Percentiles rank a stretch among this genome's conserved stretches.
phyloP scores from a whole-genome alignment of 92 coral and sea anemone genomes.

The Porites divaricata region DNA sequence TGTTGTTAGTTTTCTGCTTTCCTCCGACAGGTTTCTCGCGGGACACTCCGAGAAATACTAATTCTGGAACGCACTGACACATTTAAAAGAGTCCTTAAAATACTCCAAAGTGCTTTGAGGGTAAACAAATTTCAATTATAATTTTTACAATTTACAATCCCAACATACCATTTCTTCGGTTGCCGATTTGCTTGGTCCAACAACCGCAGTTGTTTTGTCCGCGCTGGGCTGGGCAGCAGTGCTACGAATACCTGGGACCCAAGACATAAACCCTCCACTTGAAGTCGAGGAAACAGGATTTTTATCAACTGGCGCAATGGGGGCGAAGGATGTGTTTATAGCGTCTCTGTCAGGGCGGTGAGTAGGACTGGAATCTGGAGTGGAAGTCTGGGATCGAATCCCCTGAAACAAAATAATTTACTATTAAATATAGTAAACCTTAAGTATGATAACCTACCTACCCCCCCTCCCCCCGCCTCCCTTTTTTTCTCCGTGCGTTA shows the following conservation, averaged over 20 bases:
- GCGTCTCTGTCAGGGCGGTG: constrained; percentile 58
- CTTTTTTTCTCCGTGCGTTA: too few species aligned
- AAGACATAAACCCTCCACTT: constrained; percentile 90
- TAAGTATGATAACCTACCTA: too few species aligned
- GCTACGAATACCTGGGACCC: constrained; percentile 86
- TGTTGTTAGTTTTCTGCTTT: too few species aligned
- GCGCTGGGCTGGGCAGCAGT: constrained; percentile 19
- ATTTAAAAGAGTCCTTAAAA: too few species aligned
- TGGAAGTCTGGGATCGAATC: constrained; percentile 80
- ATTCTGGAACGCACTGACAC: too few species aligned
- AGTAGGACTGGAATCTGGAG: constrained; percentile 84
- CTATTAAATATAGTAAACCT: too few species aligned
- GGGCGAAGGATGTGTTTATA: constrained; percentile 22
- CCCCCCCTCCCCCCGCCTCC: too few species aligned
- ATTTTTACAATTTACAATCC: neutral
- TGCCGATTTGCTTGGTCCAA: constrained; percentile 58
- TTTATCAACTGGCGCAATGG: constrained; percentile 57
- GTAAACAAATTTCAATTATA: too few species aligned
- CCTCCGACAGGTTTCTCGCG: too few species aligned
- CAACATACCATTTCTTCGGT: constrained; percentile 42
- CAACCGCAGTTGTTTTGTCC: constrained; percentile 45
- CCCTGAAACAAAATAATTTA: constrained; percentile 45
- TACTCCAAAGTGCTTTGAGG: too few species aligned
- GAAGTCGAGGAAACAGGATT: constrained; percentile 53
- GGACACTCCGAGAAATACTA: too few species aligned